These are phyloP conservation scores for Phaethon lepturus DNA, from an alignment of 2,113 vertebrate genomes.

Conservation along the genomic window DNA sequence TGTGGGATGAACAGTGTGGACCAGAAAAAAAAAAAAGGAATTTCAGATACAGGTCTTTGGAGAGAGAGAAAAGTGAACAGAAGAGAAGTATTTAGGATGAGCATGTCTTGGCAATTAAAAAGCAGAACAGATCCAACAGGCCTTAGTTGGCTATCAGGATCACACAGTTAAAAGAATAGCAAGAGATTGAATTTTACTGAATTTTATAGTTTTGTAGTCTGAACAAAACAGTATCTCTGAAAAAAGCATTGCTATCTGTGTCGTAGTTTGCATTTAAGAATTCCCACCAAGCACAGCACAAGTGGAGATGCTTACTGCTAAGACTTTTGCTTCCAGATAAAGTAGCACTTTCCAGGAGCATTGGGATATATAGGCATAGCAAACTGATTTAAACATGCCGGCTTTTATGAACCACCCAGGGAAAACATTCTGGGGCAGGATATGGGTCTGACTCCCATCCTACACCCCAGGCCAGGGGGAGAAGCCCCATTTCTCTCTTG, in stretches of 20 bases:
- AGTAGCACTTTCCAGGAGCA: not conserved
- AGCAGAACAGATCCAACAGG: not conserved
- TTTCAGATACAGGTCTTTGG: not conserved
- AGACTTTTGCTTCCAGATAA: not conserved
- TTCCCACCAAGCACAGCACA: not conserved
- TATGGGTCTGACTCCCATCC: not conserved
- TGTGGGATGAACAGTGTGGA: not conserved
- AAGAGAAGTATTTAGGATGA: not conserved
- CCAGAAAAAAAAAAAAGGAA: not conserved
- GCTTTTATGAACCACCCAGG: not conserved
- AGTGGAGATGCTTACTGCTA: not conserved
- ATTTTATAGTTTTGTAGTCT: not conserved
- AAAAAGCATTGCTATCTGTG: not conserved
- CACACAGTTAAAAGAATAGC: not conserved
- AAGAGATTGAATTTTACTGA: not conserved
- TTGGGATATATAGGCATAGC: no score
- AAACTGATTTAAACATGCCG: not conserved
- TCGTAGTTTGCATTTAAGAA: not conserved
- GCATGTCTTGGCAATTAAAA: no score
- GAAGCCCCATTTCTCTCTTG: not conserved
- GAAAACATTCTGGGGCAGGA: not conserved
- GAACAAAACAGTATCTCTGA: not conserved
- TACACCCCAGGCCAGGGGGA: rapidly evolving
- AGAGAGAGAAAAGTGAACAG: not conserved
- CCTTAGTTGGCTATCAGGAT: not conserved